Evolutionary conservation across 2,888 invertebrate species (phyloP), one percentile per base, ranked within the genome.

Genomic region (Perdita meconis): DNA sequence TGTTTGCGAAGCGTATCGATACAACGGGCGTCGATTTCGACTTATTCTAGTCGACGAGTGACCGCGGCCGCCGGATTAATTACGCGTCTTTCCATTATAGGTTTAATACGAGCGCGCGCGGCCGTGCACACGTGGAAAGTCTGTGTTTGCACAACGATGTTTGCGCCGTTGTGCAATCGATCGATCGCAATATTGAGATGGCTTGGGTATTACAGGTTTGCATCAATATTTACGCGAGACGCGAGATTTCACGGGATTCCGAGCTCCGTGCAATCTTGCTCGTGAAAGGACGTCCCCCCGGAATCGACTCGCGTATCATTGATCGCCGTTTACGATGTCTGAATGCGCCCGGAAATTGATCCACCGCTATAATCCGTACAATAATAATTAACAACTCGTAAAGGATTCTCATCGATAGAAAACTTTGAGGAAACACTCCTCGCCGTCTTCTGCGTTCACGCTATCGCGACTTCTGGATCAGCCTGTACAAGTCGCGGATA

Each of bases 51-150:
- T 30, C 10, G 19, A 12, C 65, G 38, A 55, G 30, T 55, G 60
- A 71, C 68, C 84, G 51, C 81, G 57, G 50, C 68, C 82, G 30
- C 56, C 67, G 68, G 72, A 84, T 83, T 83, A 84, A 83, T 83
- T 78, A 78, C 79, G 67, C 47, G 65, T 84, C 84, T 73, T 80
- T 78, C 82, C 84, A 76, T 83, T 84, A 83, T 76, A 66, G 71
- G 79, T 79, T 82, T 79, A 78, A 79, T 71, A 75, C 67, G 38
- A 2, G n/a, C 55, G 26, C 55, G 26, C 38, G 19, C n/a, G 19
- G 8, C 47, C 30, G 63, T 57, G 56, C 16, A 57, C 67, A 26
- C 22, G 30, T 47, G 22, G 75, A 56, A 56, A 81, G 72, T 73
- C 66, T 67, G 50, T 81, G 74, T 84, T 81, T 81, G 65, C 71